A percentile compares a stretch with the other conserved stretches of the same genome.
Conservation (phyloP, 2,113 vertebrate genomes). For the Azemiops feae region DNA sequence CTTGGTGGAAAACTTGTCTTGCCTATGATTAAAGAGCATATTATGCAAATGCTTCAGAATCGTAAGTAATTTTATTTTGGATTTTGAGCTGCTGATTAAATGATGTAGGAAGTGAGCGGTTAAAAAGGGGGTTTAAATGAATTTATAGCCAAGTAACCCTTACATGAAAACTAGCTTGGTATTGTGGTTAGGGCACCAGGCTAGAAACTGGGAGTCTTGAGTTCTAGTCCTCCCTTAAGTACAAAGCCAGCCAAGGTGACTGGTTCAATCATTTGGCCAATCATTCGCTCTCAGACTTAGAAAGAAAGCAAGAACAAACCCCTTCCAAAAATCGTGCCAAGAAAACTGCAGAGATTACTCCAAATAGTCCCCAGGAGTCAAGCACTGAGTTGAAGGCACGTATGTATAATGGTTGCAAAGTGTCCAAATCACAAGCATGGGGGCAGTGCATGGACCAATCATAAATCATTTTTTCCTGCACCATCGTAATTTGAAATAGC, state of each 20-base stretch:
- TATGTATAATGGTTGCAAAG: background rate
- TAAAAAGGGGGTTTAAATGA: background rate
- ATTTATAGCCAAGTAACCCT: background rate
- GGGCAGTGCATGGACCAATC: background rate
- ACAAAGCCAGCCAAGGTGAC: background rate
- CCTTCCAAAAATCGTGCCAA: background rate
- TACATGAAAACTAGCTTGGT: background rate
- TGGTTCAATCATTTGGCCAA: background rate
- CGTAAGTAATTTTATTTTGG: slow-evolving; percentile 74
- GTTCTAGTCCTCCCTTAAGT: too few species aligned
- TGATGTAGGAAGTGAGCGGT: background rate
- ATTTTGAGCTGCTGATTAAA: background rate
- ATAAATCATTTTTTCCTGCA: background rate
- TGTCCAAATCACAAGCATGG: background rate
- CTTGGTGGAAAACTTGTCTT: slow-evolving; percentile 95
- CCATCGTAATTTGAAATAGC: background rate
- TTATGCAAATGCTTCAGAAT: slow-evolving; percentile 98
- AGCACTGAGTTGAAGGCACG: background rate
- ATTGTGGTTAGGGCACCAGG: background rate
- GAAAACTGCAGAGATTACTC: background rate
- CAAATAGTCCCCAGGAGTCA: background rate
- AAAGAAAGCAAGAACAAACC: background rate
- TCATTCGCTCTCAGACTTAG: background rate
- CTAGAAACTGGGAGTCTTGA: background rate
- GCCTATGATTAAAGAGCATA: slow-evolving; percentile 98